These are phyloP conservation scores for Hormaphis cornu DNA, from an alignment of 1,140 invertebrate genomes.

Conservation along the genomic window DNA sequence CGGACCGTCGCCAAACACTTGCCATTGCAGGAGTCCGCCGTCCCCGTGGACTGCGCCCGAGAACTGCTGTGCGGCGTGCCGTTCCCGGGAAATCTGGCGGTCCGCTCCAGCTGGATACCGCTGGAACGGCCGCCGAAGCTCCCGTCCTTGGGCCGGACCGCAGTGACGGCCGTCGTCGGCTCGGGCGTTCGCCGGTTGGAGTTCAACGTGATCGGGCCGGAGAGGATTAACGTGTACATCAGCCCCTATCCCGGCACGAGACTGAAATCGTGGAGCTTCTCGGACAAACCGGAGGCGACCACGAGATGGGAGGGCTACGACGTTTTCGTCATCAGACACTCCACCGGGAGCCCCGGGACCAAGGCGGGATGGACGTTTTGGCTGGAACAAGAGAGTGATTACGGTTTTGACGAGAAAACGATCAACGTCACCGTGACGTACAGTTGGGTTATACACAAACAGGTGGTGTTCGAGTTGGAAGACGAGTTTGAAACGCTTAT, in stretches of 20 bases:
- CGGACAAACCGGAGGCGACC: not conserved
- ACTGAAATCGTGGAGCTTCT: not conserved
- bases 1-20: not conserved
- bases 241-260: not conserved
- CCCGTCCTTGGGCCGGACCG: not conserved
- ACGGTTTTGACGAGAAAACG: not conserved
- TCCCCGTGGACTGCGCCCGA: not conserved
- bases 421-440: not conserved
- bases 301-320: not conserved
- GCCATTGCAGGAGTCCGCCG: not conserved
- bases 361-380: not conserved
- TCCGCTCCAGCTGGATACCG: not conserved
- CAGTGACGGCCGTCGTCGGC: not conserved
- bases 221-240: not conserved
- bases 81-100: not conserved
- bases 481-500: not conserved
- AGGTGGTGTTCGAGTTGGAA: not conserved
- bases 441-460: not conserved
- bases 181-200: not conserved
- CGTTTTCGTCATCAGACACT: conserved; percentile 9
- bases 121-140: too few relatives aligned
- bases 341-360: not conserved
- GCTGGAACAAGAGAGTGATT: not conserved
- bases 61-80: conserved; percentile 1
- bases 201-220: conserved; percentile 1